Evolutionary conservation across 2,888 invertebrate genomes (phyloP).

Genomic region (Odontothrips loti): DNA sequence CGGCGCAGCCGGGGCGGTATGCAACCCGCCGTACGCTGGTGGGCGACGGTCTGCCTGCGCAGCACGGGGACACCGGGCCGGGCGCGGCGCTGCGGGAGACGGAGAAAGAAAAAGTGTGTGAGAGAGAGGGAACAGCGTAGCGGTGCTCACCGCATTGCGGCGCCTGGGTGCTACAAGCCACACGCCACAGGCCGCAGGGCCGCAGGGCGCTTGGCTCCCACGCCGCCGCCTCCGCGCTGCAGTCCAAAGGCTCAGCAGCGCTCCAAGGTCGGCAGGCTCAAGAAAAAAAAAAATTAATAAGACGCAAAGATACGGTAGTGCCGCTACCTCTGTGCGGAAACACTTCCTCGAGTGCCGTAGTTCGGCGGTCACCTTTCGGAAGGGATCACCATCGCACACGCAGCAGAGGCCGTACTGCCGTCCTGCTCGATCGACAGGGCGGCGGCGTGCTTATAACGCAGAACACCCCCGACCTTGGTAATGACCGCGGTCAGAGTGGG

Average conservation of each 20-base stretch:
- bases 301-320: no score
- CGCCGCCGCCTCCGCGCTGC: no score
- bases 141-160: neutral
- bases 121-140: neutral
- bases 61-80: neutral
- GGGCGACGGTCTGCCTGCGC: neutral
- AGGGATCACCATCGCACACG: no score
- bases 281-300: no score
- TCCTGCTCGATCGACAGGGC: neutral
- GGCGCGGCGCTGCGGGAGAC: neutral
- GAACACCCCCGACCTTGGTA: neutral
- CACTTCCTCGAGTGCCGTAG: no score
- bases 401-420: no score
- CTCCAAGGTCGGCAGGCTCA: no score
- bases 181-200: neutral
- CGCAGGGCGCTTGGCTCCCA: no score
- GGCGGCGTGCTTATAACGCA: neutral
- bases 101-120: neutral
- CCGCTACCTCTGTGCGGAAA: no score
- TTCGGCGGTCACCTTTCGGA: no score
- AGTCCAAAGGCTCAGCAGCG: no score
- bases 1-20: neutral
- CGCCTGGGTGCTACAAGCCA: neutral
- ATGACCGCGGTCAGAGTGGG: neutral
- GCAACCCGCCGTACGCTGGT: neutral